Evolutionary conservation across 2,888 invertebrate species (phyloP), one percentile per base, ranked within the genome.

Genomic region (Phengaris alcon): DNA sequence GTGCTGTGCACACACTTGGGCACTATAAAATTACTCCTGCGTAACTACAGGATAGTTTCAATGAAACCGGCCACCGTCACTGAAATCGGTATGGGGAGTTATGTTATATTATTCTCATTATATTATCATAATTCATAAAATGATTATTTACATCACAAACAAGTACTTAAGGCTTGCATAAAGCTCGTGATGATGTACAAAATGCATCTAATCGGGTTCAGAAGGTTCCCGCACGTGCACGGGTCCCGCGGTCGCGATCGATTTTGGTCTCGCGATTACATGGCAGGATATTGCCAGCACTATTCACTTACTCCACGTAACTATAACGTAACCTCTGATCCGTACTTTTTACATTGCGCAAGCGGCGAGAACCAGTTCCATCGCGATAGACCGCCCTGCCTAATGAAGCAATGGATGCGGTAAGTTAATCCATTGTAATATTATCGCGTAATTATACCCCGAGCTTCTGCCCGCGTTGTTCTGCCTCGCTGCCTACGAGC

Each of bases 361-460:
- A 83, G 81, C 80, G 77, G 79, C 78, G 79, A 80, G 77, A 82
- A 83, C 83, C 82, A 77, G 84, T 83, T 82, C 78, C 77, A 80
- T 78, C 78, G 79, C 79, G 80, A 75, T 76, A 75, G 76, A 76
- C 55, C 78, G 70, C 74, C 35, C 46, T 75, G 78, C 78, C 74
- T 75, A 75, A 77, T 59, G 77, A 75, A 75, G 75, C 35, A 75
- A 68, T 77, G 79, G 80, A 80, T 77, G 76, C 74, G 77, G 77
- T 77, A 78, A 78, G 76, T 77, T 57, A 75, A 75, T 69, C 70
- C 54, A 74, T 75, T 55, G 75, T 76, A 46, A 46, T 74, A 35
- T 57, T 46, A 52, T 73, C 72, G 73, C 46, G 73, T 55, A 75
- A 55, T 74, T 74, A 74, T 75, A 77, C 76, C 54, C 35, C n/a